Percentiles rank a stretch among this genome's conserved stretches.
phyloP scores from a whole-genome alignment of 2,113 vertebrate genomes.

The Neolamprologus toae region DNA sequence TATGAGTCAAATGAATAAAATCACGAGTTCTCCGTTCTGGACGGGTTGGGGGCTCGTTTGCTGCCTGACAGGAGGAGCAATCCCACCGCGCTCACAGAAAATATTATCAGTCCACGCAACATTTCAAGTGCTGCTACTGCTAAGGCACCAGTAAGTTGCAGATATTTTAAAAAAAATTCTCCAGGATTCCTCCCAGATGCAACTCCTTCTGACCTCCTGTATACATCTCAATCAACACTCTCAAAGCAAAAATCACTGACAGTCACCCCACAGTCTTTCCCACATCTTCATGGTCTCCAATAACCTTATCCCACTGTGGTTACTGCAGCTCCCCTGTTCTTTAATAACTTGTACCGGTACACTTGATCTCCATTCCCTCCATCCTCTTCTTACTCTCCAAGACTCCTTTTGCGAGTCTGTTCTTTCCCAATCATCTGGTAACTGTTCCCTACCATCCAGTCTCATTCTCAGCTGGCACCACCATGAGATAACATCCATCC shows the following conservation, averaged over 20 bases:
- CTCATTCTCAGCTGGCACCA: background rate
- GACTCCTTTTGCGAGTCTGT: background rate
- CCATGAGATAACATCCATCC: background rate
- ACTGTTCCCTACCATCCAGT: background rate
- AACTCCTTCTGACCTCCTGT: background rate
- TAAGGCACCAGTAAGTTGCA: conserved; percentile 43
- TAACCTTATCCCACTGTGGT: background rate
- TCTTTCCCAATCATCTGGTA: background rate
- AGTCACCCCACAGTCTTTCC: background rate
- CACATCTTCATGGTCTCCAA: background rate
- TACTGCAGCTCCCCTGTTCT: background rate
- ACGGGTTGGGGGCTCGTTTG: background rate
- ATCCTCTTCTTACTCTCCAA: background rate
- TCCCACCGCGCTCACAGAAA: background rate
- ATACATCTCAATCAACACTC: background rate
- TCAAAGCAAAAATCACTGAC: background rate
- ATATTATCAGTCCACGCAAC: background rate
- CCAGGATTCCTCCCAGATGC: background rate
- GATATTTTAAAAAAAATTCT: rapidly evolving
- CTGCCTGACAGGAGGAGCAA: background rate
- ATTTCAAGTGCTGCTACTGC: background rate
- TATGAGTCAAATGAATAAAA: background rate
- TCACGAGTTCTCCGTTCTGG: background rate
- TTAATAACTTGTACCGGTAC: background rate
- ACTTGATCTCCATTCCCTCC: background rate